These are phyloP conservation scores for Pristis pectinata DNA, from an alignment of 2,797 vertebrate genomes.

Conservation along the genomic window DNA sequence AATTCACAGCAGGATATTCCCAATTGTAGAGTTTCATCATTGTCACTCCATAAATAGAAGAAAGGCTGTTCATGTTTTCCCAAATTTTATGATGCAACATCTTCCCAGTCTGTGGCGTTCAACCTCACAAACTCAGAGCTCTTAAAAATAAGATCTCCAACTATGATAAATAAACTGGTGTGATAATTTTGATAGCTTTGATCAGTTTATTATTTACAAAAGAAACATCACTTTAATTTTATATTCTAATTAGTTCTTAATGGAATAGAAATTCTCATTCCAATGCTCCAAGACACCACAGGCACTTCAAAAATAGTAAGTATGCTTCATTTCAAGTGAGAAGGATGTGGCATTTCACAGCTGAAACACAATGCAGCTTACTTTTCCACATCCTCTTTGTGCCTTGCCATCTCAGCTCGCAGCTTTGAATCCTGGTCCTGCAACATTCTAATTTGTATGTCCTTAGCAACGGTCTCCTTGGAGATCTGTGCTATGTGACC, in stretches of 20 bases:
- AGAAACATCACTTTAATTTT: not conserved
- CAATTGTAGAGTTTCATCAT: not conserved
- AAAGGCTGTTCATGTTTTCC: not conserved
- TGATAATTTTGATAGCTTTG: not conserved
- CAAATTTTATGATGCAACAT: not conserved
- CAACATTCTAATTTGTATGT: conserved; percentile 57
- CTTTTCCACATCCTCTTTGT: conserved; percentile 61
- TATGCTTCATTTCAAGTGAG: not conserved
- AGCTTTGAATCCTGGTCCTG: conserved; percentile 54
- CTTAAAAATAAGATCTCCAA: not conserved
- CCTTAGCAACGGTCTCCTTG: conserved; percentile 59
- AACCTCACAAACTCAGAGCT: not conserved
- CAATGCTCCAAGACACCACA: not conserved
- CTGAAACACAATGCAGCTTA: conserved; percentile 45
- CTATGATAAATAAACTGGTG: not conserved
- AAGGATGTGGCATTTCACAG: not conserved
- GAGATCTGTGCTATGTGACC: conserved; percentile 57
- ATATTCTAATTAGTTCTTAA: not conserved
- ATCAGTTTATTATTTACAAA: not conserved
- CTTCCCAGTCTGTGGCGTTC: not conserved
- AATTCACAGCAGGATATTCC: not conserved
- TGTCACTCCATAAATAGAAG: not conserved
- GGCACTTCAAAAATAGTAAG: not conserved
- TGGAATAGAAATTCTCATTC: not conserved
- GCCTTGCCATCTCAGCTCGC: conserved; percentile 53